Percentiles rank a stretch among this genome's conserved stretches.
These are phyloP conservation scores for Subacronicta megacephala DNA, from an alignment of 2,888 invertebrate genomes.

Conservation along the genomic window DNA sequence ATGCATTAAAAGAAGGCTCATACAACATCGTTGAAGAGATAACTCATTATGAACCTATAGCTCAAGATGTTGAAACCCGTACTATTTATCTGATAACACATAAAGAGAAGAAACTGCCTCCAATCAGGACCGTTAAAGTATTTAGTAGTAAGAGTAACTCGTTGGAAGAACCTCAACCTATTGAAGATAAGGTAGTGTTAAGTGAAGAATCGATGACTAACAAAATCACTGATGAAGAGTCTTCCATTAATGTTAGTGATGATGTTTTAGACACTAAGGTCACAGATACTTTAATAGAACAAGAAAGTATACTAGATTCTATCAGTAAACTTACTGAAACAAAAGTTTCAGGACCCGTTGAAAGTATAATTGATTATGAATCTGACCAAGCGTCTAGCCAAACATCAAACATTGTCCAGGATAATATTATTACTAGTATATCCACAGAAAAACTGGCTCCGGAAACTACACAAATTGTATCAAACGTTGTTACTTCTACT, in stretches of 20 bases:
- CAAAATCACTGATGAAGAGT: conserved; percentile 68
- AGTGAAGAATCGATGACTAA: conserved; percentile 58
- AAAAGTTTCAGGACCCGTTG: neutral
- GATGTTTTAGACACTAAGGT: conserved; percentile 43
- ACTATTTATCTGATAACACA: conserved; percentile 92
- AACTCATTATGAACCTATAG: conserved; percentile 70
- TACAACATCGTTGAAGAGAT: conserved; percentile 75
- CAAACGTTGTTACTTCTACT: conserved; percentile 14
- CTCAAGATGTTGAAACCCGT: conserved; percentile 76
- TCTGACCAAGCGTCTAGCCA: neutral
- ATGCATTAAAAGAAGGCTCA: conserved; percentile 68
- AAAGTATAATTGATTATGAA: conserved; percentile 1
- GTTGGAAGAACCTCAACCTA: conserved; percentile 67
- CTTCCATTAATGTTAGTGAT: conserved; percentile 63
- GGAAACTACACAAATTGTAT: conserved; percentile 13
- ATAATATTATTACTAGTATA: neutral
- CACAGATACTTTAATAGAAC: conserved; percentile 19
- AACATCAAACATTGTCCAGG: conserved; percentile 1
- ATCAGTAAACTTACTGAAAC: conserved; percentile 6
- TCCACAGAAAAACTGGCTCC: conserved; percentile 6
- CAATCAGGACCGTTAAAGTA: conserved; percentile 88
- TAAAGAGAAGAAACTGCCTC: conserved; percentile 92
- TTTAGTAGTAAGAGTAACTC: conserved; percentile 91
- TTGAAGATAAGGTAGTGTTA: conserved; percentile 53
- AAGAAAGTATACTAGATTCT: conserved; percentile 22